Conservation (phyloP, 1,140 invertebrate genomes). For the Drosophila miranda region DNA sequence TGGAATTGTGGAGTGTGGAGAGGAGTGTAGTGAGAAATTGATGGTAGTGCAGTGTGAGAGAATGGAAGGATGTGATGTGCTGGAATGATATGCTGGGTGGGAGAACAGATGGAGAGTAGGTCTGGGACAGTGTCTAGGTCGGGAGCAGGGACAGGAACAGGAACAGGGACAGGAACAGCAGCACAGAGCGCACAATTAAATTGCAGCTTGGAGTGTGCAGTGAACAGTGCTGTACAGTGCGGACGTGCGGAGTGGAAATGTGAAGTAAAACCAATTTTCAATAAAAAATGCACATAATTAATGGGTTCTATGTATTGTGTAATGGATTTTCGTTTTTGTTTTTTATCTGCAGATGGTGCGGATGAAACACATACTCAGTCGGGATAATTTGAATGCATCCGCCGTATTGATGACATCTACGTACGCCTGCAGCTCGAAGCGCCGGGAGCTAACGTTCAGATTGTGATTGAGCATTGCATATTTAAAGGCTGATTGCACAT, state of each 20-base stretch:
- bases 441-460: conserved; percentile 87
- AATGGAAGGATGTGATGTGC: no score
- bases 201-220: conserved; percentile 14
- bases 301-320: conserved; percentile 54
- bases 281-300: conserved; percentile 75
- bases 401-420: conserved; percentile 95
- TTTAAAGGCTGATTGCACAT: conserved; percentile 94
- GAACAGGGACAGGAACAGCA: no score
- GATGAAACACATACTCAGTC: conserved; percentile 89
- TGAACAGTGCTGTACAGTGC: no score
- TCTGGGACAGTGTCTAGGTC: conserved; percentile 60
- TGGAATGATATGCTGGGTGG: conserved; percentile 1
- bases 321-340: conserved; percentile 25
- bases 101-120: conserved; percentile 7
- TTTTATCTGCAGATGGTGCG: conserved; percentile 3
- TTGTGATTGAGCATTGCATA: conserved; percentile 93
- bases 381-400: conserved; percentile 94
- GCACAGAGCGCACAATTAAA: conserved; percentile 67
- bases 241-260: conserved; percentile 17
- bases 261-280: conserved; percentile 59
- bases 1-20: conserved; percentile 5
- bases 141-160: conserved; percentile 19
- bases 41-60: conserved; percentile 2
- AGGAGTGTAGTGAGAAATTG: conserved; percentile 9
- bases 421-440: conserved; percentile 92